phyloP scores from a whole-genome alignment of 2,888 invertebrate genomes.

The Drosophila lutescens region DNA sequence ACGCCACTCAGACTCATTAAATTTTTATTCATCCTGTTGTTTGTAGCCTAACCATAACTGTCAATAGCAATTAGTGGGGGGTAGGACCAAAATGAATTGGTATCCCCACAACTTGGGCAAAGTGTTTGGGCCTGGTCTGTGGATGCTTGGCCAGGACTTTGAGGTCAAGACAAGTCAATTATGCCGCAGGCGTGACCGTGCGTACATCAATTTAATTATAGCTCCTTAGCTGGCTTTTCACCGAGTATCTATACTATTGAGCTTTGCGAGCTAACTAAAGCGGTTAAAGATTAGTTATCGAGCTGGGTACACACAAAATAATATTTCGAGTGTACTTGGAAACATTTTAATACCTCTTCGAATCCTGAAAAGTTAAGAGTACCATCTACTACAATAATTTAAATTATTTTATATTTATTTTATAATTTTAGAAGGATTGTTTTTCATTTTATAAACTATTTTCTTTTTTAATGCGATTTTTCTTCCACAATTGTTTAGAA shows the following conservation, averaged over 20 bases:
- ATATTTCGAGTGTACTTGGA: not conserved
- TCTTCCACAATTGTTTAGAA: too few relatives aligned
- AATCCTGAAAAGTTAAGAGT: too few relatives aligned
- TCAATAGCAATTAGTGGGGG: constrained; percentile 68
- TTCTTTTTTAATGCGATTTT: too few relatives aligned
- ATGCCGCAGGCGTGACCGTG: constrained; percentile 41
- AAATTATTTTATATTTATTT: too few relatives aligned
- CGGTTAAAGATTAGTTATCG: constrained; percentile 1
- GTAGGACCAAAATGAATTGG: constrained; percentile 21
- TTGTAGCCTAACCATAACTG: constrained; percentile 44
- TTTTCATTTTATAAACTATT: too few relatives aligned
- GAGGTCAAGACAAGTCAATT: constrained; percentile 55
- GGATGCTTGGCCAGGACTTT: constrained; percentile 35
- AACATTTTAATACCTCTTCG: too few relatives aligned
- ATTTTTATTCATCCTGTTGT: constrained; percentile 67
- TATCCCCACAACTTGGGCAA: constrained; percentile 23
- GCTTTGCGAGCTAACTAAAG: not conserved
- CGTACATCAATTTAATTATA: constrained; percentile 62
- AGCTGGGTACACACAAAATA: not conserved
- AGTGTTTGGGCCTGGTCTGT: constrained; percentile 4
- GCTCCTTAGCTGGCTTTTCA: constrained; percentile 38
- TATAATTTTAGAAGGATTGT: too few relatives aligned
- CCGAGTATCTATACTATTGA: not conserved
- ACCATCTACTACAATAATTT: too few relatives aligned
- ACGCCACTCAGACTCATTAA: constrained; percentile 40